Percentiles rank a stretch among this genome's conserved stretches.
phyloP scores from a whole-genome alignment of 2,113 vertebrate species.

The Actenoides lindsayi region DNA sequence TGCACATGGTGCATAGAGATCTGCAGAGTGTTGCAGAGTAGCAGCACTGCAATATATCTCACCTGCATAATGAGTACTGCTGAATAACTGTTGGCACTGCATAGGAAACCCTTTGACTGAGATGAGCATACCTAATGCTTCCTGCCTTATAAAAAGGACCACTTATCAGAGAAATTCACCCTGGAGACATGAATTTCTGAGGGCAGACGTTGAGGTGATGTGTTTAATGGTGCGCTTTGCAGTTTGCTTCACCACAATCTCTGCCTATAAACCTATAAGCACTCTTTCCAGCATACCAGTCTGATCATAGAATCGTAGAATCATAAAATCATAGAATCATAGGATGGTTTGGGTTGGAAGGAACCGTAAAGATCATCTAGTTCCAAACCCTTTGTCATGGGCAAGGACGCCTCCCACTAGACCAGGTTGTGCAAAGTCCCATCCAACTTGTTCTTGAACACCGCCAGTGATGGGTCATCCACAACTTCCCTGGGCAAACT shows the following conservation, averaged over 20 bases:
- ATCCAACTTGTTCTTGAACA: too few relatives aligned
- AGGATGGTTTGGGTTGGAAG: too few relatives aligned
- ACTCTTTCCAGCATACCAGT: not conserved
- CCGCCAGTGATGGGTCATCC: too few relatives aligned
- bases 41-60: slow-evolving; percentile 40
- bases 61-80: slow-evolving; percentile 67
- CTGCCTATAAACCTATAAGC: not conserved
- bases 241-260: not conserved
- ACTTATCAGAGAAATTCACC: not conserved
- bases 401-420: too few relatives aligned
- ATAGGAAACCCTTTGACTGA: slow-evolving; percentile 33
- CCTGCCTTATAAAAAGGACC: slow-evolving; percentile 7
- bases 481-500: too few relatives aligned
- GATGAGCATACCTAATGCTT: slow-evolving; percentile 30
- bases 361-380: too few relatives aligned
- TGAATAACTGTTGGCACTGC: slow-evolving; percentile 50
- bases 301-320: not conserved
- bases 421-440: too few relatives aligned
- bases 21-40: slow-evolving; percentile 63
- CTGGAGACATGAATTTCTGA: not conserved
- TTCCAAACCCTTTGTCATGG: too few relatives aligned
- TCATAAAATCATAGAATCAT: too few relatives aligned
- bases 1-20: slow-evolving; percentile 55
- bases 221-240: not conserved
- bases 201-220: not conserved